Conservation (phyloP, 2,888 invertebrate genomes). For the Cheilosia pagana region DNA sequence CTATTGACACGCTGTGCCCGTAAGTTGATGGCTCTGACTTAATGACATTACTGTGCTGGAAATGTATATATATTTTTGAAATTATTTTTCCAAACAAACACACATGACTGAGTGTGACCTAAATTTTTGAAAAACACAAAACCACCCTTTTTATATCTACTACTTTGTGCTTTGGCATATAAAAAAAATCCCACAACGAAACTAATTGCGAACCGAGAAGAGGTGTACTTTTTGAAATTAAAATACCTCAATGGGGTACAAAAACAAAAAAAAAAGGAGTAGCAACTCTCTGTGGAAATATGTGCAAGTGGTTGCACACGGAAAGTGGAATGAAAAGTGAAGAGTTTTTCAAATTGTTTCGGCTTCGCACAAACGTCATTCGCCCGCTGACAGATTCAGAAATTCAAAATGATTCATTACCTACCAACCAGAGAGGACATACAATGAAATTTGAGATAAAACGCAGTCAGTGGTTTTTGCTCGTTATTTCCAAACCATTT, state of each 20-base stretch:
- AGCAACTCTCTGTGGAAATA: constrained; percentile 64
- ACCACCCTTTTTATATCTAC: constrained; percentile 25
- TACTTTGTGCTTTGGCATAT: neutral
- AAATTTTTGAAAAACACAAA: constrained; percentile 54
- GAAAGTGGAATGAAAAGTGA: neutral
- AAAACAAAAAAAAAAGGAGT: neutral
- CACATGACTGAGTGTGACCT: constrained; percentile 58
- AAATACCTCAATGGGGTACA: constrained; percentile 50
- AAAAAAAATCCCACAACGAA: constrained; percentile 53
- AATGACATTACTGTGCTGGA: constrained; percentile 61
- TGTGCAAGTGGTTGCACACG: constrained; percentile 46
- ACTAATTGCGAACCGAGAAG: constrained; percentile 69
- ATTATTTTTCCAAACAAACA: constrained; percentile 28
- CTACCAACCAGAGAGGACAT: constrained; percentile 2
- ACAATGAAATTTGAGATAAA: constrained; percentile 63
- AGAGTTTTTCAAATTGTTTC: constrained; percentile 22
- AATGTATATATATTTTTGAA: constrained; percentile 43
- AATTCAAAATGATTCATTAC: constrained; percentile 56
- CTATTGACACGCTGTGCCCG: constrained; percentile 68
- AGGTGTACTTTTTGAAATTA: constrained; percentile 72
- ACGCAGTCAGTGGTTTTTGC: constrained; percentile 61
- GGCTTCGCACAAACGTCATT: constrained; percentile 18
- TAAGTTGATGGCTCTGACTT: constrained; percentile 61
- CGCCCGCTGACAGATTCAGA: constrained; percentile 19
- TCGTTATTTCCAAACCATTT: constrained; percentile 74